Base-by-base conservation (phyloP, 1,140 invertebrate genomes). In the Drosophila murphyi region DNA sequence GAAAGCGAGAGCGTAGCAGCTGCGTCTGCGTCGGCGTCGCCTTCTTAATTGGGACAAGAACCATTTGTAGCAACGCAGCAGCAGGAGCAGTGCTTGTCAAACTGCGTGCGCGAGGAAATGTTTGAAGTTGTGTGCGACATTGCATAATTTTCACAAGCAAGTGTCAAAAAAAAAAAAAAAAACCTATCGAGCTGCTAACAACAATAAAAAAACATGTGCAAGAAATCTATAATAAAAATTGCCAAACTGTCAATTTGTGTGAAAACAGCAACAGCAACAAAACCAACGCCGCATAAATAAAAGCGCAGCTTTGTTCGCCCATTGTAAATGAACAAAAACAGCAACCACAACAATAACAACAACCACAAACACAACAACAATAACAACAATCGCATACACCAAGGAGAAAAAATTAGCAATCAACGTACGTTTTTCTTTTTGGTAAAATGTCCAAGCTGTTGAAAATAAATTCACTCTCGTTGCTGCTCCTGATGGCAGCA, bases 381-480 rank as follows among this genome's bases (percentile, higher is more conserved):
- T 41, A 68, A 60, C 50, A 65, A 34, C 60, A 68, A 43, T 32
- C 57, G 39, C 10, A 62, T n/a, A 64, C 45, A 35, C 54, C n/a
- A 62, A 67, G 47, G 32, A 31, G 32, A 54, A 62, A 54, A 82
- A 83, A 83, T 69, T 71, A 52, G 57, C 73, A 65, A 65, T 47
- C 65, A 41, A 48, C 41, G 20, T 37, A 41, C 55, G 54, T 57
- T 72, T 74, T 61, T 47, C 51, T 39, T 34, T 56, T 56, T n/a
- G 41, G 57, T 62, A 64, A 90, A 90, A 89, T 90, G 86, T 74
- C 57, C 76, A 90, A 85, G 61, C 62, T 50, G 69, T 70, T 71
- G 52, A 76, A 78, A 69, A 87, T 78, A 76, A 89, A 89, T 86
- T 89, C 78, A 86, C 78, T 89, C 74, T 85, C 81, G 72, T 90